Evolutionary conservation across 2,888 invertebrate genomes (phyloP).

Genomic region (Cylloceria caligata): DNA sequence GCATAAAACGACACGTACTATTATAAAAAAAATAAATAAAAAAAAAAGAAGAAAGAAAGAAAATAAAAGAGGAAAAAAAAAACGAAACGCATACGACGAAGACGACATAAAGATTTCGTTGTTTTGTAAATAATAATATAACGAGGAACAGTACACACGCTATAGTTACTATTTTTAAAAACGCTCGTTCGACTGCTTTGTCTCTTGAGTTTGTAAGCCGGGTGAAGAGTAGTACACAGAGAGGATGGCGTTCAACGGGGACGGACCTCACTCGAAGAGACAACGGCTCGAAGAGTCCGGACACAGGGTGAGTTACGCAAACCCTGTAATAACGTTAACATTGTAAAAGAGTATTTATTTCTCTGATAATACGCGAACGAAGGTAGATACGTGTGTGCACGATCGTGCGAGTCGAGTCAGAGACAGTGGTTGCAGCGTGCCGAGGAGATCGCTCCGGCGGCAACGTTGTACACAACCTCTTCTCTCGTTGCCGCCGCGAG

Average conservation of each 20-base stretch:
- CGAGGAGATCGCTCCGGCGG: slow-evolving; percentile 49
- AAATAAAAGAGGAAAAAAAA: slow-evolving; percentile 15
- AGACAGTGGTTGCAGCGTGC: slow-evolving; percentile 63
- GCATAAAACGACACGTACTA: neutral
- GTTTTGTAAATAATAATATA: slow-evolving; percentile 26
- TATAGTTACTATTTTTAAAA: slow-evolving; percentile 28
- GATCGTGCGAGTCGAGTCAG: neutral
- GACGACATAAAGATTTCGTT: slow-evolving; percentile 17
- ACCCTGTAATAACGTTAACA: too few species aligned
- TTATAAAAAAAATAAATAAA: slow-evolving; percentile 11
- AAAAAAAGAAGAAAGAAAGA: neutral
- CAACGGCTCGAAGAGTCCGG: slow-evolving; percentile 84
- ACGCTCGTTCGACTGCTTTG: neutral
- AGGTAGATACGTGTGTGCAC: neutral
- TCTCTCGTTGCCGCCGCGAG: slow-evolving; percentile 18
- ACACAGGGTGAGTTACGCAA: slow-evolving; percentile 79
- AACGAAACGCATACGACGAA: neutral
- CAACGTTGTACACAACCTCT: slow-evolving; percentile 58
- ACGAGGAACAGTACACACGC: slow-evolving; percentile 59
- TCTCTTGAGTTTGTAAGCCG: slow-evolving; percentile 14
- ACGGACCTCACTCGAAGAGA: slow-evolving; percentile 85
- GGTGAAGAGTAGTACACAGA: slow-evolving; percentile 56
- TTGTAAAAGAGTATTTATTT: too few species aligned
- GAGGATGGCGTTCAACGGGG: slow-evolving; percentile 85
- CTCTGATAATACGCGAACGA: neutral